Conservation (phyloP, 2,888 invertebrate species). For the Calephelis perditalis region DNA sequence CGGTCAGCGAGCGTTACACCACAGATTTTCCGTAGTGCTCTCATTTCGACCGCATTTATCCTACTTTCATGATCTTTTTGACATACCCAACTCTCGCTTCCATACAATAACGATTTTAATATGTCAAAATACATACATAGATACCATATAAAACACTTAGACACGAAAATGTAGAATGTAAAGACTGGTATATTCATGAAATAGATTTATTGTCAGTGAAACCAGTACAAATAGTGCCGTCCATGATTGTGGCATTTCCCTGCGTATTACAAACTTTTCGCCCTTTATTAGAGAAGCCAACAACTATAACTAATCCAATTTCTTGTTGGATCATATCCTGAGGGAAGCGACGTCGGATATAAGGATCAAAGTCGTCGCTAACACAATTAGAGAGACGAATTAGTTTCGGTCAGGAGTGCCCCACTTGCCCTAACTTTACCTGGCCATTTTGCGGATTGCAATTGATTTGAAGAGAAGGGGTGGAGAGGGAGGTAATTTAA, state of each 20-base stretch:
- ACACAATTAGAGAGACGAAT: slow-evolving; percentile 72
- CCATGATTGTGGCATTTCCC: slow-evolving; percentile 8
- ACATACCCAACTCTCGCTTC: too few species aligned
- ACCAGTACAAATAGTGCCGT: not conserved
- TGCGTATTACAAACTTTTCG: slow-evolving; percentile 35
- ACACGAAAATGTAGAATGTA: too few species aligned
- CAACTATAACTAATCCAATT: slow-evolving; percentile 73
- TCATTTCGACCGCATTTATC: too few species aligned
- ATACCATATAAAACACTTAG: too few species aligned
- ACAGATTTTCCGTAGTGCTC: too few species aligned
- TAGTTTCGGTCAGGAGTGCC: slow-evolving; percentile 63
- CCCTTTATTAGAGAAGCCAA: slow-evolving; percentile 66
- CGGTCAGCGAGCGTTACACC: too few species aligned
- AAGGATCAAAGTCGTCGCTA: slow-evolving; percentile 75
- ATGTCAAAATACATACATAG: too few species aligned
- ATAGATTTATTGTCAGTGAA: too few species aligned
- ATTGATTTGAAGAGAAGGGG: slow-evolving; percentile 43
- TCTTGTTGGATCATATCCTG: slow-evolving; percentile 70
- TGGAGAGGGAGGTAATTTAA: slow-evolving; percentile 16
- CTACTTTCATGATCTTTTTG: too few species aligned
- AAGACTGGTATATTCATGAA: too few species aligned
- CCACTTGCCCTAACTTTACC: slow-evolving; percentile 41
- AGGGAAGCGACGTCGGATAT: slow-evolving; percentile 47
- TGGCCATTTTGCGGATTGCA: slow-evolving; percentile 56
- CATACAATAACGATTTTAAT: too few species aligned